phyloP scores from a whole-genome alignment of 2,797 vertebrate species.

The Coccyzus lansbergi region DNA sequence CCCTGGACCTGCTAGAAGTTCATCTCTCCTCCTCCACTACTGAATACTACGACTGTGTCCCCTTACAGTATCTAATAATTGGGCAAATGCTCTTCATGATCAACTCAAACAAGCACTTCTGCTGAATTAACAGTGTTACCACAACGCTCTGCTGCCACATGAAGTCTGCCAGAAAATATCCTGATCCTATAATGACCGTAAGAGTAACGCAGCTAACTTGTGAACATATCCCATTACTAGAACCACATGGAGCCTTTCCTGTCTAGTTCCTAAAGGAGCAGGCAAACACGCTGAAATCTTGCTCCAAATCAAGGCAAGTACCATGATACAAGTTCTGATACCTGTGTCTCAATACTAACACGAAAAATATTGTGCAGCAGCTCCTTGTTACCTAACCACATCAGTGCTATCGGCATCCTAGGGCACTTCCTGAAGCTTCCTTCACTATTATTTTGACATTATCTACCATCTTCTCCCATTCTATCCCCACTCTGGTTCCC shows the following conservation, averaged over 20 bases:
- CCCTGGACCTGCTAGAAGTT: too few relatives aligned
- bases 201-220: background rate
- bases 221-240: background rate
- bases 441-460: background rate
- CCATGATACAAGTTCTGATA: background rate
- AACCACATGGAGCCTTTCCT: rapidly evolving
- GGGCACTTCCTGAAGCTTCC: background rate
- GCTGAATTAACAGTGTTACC: background rate
- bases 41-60: rapidly evolving
- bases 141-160: rapidly evolving
- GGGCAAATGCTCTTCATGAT: background rate
- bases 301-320: background rate
- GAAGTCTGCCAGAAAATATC: background rate
- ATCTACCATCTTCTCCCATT: background rate
- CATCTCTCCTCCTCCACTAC: background rate
- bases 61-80: background rate
- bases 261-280: background rate
- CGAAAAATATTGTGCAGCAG: background rate
- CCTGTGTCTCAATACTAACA: background rate
- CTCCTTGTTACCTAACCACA: rapidly evolving
- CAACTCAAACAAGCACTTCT: background rate
- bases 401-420: background rate
- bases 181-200: rapidly evolving
- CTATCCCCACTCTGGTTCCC: rapidly evolving
- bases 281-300: background rate